Base-by-base conservation (phyloP, 2,888 invertebrate genomes). In the Drosophila stalkeri region DNA sequence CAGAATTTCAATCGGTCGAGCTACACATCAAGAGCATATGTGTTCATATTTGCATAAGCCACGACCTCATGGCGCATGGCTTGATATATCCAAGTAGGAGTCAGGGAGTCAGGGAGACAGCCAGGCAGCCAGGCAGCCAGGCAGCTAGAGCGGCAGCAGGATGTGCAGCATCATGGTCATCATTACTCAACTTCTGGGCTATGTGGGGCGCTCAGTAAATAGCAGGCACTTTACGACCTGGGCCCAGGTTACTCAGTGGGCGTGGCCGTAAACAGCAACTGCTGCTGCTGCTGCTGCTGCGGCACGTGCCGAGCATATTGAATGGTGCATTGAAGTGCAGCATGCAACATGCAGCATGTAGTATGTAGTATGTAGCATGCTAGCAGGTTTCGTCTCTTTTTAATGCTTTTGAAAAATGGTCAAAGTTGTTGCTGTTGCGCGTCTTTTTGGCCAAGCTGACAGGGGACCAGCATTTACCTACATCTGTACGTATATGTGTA, bases 111-210 rank as follows among this genome's bases (percentile, higher is more conserved):
- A 8, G 33, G 1, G 3, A 5, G 4, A 14, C n/a, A n/a, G 8
- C 1, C 39, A 7, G n/a, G 41, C 27, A 8, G 33, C 4, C 12
- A 5, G 4, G 37, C n/a, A n/a, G 8, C 1, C 39, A 7, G 8
- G 23, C 9, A 23, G 55, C 14, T 7, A 31, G 56, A 18, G 20
- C n/a, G 46, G 12, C 23, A 41, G 41, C 56, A 54, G 56, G 57
- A 49, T 68, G 83, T 75, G 84, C 75, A 72, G 67, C 89, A 86
- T 81, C 86, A 82, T 87, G 79, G 88, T 85, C 86, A 89, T 86
- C 86, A 89, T 86, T 86, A 86, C 81, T 86, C 90, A 86, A 86
- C 88, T 89, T 81, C 85, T 84, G 74, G 65, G 78, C 82, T 73
- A 62, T 73, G 55, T 37, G 35, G 52, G 77, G 75, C 64, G 62